Evolutionary conservation across 2,888 invertebrate genomes (phyloP).

Genomic region (Malachius bipustulatus): DNA sequence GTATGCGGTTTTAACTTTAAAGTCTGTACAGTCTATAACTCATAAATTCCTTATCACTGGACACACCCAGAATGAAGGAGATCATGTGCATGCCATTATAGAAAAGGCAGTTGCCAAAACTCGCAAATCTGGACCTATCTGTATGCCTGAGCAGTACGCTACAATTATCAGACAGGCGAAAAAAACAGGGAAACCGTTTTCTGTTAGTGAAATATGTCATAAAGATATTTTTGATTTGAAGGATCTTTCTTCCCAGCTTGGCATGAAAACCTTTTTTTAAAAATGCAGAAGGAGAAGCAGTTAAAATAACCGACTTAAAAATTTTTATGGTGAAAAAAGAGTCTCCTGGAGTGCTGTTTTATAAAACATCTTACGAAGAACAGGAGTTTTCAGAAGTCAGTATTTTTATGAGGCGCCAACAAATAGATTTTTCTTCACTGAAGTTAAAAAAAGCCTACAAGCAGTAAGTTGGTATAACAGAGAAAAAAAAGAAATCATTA

Average conservation of each 20-base stretch:
- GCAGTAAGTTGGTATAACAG: background rate
- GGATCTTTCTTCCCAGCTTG: background rate
- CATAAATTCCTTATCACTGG: background rate
- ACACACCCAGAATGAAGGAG: too few species aligned
- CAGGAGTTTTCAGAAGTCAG: background rate
- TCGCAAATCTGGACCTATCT: background rate
- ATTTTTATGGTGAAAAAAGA: background rate
- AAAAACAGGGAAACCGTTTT: background rate
- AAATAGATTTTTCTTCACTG: slow-evolving; percentile 1
- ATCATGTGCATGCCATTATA: background rate
- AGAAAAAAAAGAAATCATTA: background rate
- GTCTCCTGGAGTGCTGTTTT: background rate
- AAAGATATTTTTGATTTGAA: background rate
- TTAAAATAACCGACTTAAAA: background rate
- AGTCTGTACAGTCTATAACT: background rate
- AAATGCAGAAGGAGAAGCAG: slow-evolving; percentile 1
- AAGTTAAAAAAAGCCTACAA: slow-evolving; percentile 1
- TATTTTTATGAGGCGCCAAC: background rate
- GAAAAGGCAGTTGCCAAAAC: background rate
- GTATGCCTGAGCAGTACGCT: slow-evolving; percentile 4
- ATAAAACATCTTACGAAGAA: slow-evolving; percentile 1
- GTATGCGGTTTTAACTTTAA: background rate
- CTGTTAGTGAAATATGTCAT: too few species aligned
- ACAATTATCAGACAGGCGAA: background rate
- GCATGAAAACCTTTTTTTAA: background rate